Base-by-base conservation (phyloP, 2,888 invertebrate species). In the Altica lythri region DNA sequence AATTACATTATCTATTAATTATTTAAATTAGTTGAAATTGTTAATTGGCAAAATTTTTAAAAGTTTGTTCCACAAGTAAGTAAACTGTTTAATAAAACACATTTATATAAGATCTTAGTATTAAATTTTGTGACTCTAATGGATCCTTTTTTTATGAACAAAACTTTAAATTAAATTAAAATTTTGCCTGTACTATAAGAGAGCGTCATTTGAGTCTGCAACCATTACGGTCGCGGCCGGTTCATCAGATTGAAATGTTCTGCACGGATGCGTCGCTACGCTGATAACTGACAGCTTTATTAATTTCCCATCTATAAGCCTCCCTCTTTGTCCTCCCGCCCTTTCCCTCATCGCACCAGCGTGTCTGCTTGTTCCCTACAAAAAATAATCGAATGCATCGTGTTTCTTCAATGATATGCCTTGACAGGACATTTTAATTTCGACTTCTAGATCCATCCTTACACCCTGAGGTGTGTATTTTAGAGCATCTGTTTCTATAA, bases 201-300 rank as follows among this genome's bases (percentile, higher is more conserved):
- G 42, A 76, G 75, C 77, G 76, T 77, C 78, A 78, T 79, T 78
- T 77, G 75, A 74, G 73, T 73, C 74, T 73, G 74, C 73, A 76
- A 76, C 76, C 75, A 76, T 75, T 63, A 60, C 65, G 59, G 48
- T 29, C 51, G 53, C 52, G 47, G 54, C 56, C 60, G 55, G 53
- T 62, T 67, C 67, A 70, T 70, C 71, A 70, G 76, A 78, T 78
- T 78, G 78, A 78, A 78, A 77, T 75, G 78, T 78, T 79, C 75
- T 75, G 75, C 75, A 66, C 67, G 67, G 69, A 66, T 70, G 72
- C 68, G 63, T 65, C 66, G 61, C 61, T 54, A 22, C 75, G 75
- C 79, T 79, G 80, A 82, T 81, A 83, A 84, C 83, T 85, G 85
- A 85, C 86, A 84, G 83, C 83, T 85, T 85, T 86, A 86, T 86